Percentiles rank a stretch among this genome's conserved stretches.
Evolutionary conservation across 2,888 invertebrate species (phyloP).

Genomic region (Syritta pipiens): DNA sequence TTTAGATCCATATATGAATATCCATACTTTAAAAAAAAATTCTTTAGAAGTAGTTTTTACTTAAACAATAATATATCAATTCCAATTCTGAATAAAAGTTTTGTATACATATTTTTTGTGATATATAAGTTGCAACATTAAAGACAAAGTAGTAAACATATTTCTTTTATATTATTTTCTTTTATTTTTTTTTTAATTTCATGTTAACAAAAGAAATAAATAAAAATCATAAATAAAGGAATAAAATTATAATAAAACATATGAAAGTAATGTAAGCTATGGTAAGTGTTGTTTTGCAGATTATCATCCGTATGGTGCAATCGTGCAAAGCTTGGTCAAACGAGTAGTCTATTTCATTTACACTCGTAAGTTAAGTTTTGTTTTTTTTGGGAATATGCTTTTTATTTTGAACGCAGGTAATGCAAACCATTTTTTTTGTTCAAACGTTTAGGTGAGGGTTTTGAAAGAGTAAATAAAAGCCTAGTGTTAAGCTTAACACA

Average conservation of each 20-base stretch:
- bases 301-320: slow-evolving; percentile 13
- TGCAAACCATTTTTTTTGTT: not conserved
- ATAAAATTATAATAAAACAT: slow-evolving; percentile 52
- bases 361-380: not conserved
- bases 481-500: not conserved
- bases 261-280: slow-evolving; percentile 29
- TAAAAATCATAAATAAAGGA: slow-evolving; percentile 57
- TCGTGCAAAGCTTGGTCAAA: slow-evolving; percentile 17
- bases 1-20: slow-evolving; percentile 48
- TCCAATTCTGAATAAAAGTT: slow-evolving; percentile 52
- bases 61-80: slow-evolving; percentile 59
- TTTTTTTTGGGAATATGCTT: not conserved
- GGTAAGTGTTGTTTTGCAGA: slow-evolving; percentile 12
- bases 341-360: not conserved
- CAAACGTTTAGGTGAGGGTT: too few species aligned
- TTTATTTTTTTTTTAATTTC: slow-evolving; percentile 32
- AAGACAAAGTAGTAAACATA: slow-evolving; percentile 78
- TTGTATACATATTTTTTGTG: slow-evolving; percentile 60
- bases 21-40: slow-evolving; percentile 40
- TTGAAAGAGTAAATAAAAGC: not conserved
- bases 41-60: slow-evolving; percentile 38
- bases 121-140: slow-evolving; percentile 79
- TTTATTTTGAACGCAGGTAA: not conserved
- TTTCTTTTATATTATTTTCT: slow-evolving; percentile 63
- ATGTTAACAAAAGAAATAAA: slow-evolving; percentile 56